A percentile compares a stretch with the other conserved stretches of the same genome.
Conservation (phyloP, 2,888 invertebrate genomes). For the Selenia dentaria region DNA sequence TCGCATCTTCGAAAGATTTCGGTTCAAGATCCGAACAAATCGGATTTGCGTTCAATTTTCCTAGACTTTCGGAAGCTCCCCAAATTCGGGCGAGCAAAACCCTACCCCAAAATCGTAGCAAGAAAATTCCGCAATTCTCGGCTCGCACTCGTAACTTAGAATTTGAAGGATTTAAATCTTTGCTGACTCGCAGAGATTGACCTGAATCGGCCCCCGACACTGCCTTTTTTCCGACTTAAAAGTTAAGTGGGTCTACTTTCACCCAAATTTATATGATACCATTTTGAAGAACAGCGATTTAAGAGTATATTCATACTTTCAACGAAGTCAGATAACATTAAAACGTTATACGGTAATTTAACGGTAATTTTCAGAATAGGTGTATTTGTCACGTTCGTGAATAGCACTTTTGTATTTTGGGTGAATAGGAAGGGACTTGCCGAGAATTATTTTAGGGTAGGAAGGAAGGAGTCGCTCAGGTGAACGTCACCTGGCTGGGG, state of each 20-base stretch:
- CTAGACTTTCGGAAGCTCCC: constrained; percentile 69
- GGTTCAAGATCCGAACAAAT: constrained; percentile 65
- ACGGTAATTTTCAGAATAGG: constrained; percentile 35
- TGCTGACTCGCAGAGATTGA: constrained; percentile 56
- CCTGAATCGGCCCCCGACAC: constrained; percentile 46
- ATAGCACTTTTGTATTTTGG: constrained; percentile 40
- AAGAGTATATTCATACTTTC: constrained; percentile 15
- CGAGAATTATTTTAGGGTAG: constrained; percentile 50
- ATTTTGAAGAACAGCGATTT: no score
- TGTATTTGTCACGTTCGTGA: constrained; percentile 38
- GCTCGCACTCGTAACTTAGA: constrained; percentile 55
- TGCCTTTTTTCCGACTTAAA: constrained; percentile 32
- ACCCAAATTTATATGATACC: constrained; percentile 14
- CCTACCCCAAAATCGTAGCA: constrained; percentile 60
- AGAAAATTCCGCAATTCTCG: constrained; percentile 59
- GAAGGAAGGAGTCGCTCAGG: constrained; percentile 64
- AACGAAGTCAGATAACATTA: constrained; percentile 28
- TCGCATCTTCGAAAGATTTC: constrained; percentile 57
- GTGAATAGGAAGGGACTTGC: constrained; percentile 38
- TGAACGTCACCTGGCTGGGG: constrained; percentile 60
- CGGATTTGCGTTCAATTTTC: constrained; percentile 81
- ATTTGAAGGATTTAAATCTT: constrained; percentile 68
- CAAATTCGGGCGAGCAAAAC: constrained; percentile 60
- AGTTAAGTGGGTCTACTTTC: constrained; percentile 12
- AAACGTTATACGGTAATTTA: constrained; percentile 32